Evolutionary conservation across 2,888 invertebrate species (phyloP).

Genomic region (Dexiosoma caninum): DNA sequence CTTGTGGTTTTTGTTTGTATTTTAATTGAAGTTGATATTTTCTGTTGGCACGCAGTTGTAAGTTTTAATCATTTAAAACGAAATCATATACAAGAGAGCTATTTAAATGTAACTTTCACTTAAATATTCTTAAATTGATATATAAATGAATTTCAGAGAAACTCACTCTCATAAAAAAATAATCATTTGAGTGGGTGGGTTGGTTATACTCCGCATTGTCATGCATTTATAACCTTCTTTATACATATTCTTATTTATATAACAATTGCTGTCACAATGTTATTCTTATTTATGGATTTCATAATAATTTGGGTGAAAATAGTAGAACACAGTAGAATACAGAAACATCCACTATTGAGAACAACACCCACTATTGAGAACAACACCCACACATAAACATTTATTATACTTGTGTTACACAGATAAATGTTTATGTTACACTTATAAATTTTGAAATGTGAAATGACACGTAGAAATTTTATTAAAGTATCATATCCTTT

Average conservation of each 20-base stretch:
- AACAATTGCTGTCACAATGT: constrained; percentile 20
- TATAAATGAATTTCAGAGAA: constrained; percentile 7
- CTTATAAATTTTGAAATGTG: constrained; percentile 43
- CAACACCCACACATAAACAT: constrained; percentile 5
- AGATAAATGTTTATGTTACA: neutral
- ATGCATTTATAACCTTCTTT: neutral
- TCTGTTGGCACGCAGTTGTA: no score
- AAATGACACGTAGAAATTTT: constrained; percentile 52
- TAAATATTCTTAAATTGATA: constrained; percentile 20
- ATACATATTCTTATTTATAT: constrained; percentile 8
- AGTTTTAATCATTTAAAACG: no score
- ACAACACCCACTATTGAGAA: neutral
- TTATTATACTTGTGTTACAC: neutral
- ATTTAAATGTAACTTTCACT: neutral
- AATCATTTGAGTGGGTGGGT: no score
- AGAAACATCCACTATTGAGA: neutral
- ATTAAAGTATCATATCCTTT: constrained; percentile 30
- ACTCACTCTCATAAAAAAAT: neutral
- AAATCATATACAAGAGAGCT: no score
- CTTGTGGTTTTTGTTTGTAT: neutral
- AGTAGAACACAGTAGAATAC: neutral
- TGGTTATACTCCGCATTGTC: no score
- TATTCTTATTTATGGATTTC: constrained; percentile 44
- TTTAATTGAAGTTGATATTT: neutral
- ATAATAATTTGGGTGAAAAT: neutral